Percentiles rank a stretch among this genome's conserved stretches.
These are phyloP conservation scores for Pristionchus maxplancki DNA, from an alignment of 2,888 invertebrate genomes.

Conservation along the genomic window DNA sequence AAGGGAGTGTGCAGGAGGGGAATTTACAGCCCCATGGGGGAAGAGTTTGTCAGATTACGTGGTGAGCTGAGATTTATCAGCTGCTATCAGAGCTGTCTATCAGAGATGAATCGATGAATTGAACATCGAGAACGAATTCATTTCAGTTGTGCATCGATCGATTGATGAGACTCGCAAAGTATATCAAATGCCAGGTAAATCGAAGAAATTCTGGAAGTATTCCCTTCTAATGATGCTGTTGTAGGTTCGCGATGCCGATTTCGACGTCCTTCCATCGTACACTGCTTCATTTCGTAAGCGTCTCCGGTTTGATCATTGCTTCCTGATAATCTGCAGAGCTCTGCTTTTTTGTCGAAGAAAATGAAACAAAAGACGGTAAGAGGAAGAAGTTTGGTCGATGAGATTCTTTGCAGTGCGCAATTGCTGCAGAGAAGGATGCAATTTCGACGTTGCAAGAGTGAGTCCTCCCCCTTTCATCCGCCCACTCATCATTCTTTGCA, in stretches of 20 bases:
- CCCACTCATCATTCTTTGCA: neutral
- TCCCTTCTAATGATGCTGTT: neutral
- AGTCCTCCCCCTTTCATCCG: neutral
- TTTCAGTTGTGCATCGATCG: slow-evolving; percentile 27
- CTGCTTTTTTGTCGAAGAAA: neutral
- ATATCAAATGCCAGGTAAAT: neutral
- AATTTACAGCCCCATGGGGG: neutral
- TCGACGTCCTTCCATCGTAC: neutral
- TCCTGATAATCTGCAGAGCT: neutral
- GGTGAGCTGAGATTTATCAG: neutral
- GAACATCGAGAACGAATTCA: neutral
- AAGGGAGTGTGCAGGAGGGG: neutral
- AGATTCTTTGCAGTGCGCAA: neutral
- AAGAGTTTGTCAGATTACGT: neutral
- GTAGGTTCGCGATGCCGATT: neutral
- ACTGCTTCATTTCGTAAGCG: slow-evolving; percentile 14
- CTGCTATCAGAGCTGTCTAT: neutral
- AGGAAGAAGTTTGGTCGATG: neutral
- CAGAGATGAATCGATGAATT: neutral
- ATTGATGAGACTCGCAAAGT: slow-evolving; percentile 3
- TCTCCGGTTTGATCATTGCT: neutral
- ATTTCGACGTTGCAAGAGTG: neutral
- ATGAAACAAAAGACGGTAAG: neutral
- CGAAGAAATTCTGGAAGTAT: neutral
- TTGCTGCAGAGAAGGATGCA: slow-evolving; percentile 12